Conservation (phyloP, 2,797 vertebrate species). For the Yasuhikotakia modesta region DNA sequence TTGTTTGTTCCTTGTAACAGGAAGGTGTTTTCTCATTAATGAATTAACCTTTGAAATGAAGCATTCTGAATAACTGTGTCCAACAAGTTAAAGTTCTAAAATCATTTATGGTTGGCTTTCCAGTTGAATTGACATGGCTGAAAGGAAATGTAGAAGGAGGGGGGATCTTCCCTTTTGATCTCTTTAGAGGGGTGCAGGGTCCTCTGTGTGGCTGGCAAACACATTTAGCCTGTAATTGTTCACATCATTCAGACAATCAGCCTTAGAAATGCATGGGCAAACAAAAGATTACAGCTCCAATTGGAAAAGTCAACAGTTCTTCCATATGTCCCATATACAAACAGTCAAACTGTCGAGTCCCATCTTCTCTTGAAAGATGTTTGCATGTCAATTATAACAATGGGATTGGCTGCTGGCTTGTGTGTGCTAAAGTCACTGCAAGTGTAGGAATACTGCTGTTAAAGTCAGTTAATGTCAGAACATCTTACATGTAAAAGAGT, state of each 20-base stretch:
- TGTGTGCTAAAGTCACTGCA: background rate
- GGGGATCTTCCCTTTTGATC: constrained; percentile 78
- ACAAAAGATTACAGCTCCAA: constrained; percentile 81
- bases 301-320: constrained; percentile 81
- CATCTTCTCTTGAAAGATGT: constrained; percentile 73
- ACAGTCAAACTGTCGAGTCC: constrained; percentile 72
- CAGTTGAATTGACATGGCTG: constrained; percentile 78
- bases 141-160: constrained; percentile 76
- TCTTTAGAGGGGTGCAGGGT: constrained; percentile 71
- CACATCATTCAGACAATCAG: constrained; percentile 78
- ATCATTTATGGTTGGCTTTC: constrained; percentile 79
- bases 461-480: no score
- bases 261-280: constrained; percentile 79
- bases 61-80: constrained; percentile 64
- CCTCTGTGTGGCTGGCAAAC: constrained; percentile 77
- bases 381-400: constrained; percentile 72
- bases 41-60: constrained; percentile 61
- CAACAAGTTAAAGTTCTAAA: constrained; percentile 66
- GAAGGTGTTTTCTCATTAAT: constrained; percentile 69
- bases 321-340: constrained; percentile 70
- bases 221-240: constrained; percentile 81
- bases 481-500: background rate
- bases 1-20: constrained; percentile 60
- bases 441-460: background rate
- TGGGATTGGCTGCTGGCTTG: constrained; percentile 56